phyloP scores from a whole-genome alignment of 2,888 invertebrate species.

The Hipparchia semele region DNA sequence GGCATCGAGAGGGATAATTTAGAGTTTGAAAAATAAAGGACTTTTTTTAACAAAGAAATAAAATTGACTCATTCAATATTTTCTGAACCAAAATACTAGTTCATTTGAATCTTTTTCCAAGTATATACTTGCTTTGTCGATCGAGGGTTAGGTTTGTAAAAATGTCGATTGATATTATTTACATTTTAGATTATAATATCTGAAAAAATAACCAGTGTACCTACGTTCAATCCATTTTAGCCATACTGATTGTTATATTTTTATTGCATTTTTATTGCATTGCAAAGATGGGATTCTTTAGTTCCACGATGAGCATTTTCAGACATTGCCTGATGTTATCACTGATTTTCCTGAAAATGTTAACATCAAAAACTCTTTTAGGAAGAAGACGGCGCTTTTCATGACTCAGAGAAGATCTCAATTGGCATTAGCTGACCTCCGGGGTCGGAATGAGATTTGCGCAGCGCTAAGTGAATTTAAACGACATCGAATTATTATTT shows the following conservation, averaged over 20 bases:
- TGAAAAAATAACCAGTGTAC: too few species aligned
- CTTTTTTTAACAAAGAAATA: not conserved
- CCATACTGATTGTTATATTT: too few species aligned
- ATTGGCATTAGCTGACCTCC: constrained; percentile 63
- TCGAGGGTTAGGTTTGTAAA: too few species aligned
- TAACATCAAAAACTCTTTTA: not conserved
- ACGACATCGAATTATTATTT: constrained; percentile 37
- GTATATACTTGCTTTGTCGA: too few species aligned
- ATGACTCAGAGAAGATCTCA: constrained; percentile 59
- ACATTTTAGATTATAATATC: too few species aligned
- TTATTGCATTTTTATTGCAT: too few species aligned
- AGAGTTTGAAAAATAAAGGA: not conserved
- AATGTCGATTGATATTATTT: too few species aligned
- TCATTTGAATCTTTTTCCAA: not conserved
- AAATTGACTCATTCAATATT: not conserved
- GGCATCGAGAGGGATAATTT: not conserved
- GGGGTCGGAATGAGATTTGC: constrained; percentile 60
- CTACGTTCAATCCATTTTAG: too few species aligned
- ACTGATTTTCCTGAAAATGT: not conserved
- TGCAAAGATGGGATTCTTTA: too few species aligned
- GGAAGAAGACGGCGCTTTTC: constrained; percentile 23
- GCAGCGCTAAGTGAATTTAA: constrained; percentile 43
- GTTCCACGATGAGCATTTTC: not conserved
- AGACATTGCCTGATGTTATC: not conserved
- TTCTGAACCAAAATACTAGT: not conserved